Percentiles rank a stretch among this genome's conserved stretches.
Conservation (phyloP, 30 jellyfish, hydroid and myxozoan species). For the Phacellophora camtschatica region DNA sequence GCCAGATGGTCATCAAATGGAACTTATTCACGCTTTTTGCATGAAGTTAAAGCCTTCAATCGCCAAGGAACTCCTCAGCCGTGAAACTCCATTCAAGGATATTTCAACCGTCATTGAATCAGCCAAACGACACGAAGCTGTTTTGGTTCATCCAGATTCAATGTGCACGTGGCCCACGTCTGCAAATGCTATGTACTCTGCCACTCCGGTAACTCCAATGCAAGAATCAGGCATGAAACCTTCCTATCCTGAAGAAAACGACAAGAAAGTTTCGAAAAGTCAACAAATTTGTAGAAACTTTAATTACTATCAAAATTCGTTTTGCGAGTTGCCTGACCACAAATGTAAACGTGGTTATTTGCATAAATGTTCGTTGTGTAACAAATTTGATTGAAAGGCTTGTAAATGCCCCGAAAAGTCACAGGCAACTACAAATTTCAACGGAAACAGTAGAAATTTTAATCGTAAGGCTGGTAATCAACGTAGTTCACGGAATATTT, state of each 20-base stretch:
- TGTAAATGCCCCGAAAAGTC: background rate
- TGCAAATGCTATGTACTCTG: background rate
- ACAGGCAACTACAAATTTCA: background rate
- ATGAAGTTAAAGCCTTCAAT: background rate
- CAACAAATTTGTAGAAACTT: background rate
- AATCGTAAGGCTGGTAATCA: background rate
- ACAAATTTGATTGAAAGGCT: background rate
- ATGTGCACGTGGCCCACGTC: background rate
- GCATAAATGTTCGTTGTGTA: background rate
- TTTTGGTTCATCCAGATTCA: background rate
- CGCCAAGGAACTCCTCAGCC: background rate
- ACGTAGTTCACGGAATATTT: background rate
- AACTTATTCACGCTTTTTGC: constrained; percentile 4
- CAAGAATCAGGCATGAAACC: background rate
- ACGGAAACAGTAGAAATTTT: background rate
- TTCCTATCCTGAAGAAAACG: background rate
- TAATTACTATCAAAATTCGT: background rate
- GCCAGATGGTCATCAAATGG: constrained; percentile 1
- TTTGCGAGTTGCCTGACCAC: background rate
- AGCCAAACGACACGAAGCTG: background rate
- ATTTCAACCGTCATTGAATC: background rate
- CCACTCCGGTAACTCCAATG: background rate
- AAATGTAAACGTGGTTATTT: background rate
- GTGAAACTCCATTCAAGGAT: constrained; percentile 1
- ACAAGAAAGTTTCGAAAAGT: background rate